Percentiles rank a stretch among this genome's conserved stretches.
Conservation (phyloP, 2,797 vertebrate genomes). For the Capromys pilorides region DNA sequence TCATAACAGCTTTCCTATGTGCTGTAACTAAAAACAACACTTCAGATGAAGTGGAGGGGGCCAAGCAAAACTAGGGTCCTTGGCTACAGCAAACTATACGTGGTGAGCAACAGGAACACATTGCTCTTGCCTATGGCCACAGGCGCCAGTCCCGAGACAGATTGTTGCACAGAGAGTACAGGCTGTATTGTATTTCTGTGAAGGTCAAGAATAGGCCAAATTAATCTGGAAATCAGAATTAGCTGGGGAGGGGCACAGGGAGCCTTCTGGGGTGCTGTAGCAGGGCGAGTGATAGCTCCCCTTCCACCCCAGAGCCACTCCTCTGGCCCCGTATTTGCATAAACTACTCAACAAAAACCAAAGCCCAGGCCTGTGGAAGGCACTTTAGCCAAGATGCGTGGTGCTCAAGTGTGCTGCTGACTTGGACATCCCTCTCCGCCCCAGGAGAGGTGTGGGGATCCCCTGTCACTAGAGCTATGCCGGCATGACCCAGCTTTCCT, state of each 20-base stretch:
- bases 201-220: background rate
- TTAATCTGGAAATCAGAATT: background rate
- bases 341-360: constrained; percentile 24
- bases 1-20: background rate
- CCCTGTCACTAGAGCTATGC: background rate
- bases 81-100: background rate
- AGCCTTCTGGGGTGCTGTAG: background rate
- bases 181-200: background rate
- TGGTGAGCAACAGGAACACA: background rate
- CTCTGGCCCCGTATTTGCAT: background rate
- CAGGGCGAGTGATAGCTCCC: background rate
- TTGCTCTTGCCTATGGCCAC: background rate
- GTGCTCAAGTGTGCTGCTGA: background rate
- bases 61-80: background rate
- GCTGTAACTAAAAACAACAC: background rate
- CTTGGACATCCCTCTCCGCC: accelerated
- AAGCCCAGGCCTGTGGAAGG: background rate
- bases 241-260: background rate
- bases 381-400: background rate
- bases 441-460: background rate
- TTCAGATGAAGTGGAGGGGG: background rate
- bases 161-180: background rate
- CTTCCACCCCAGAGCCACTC: background rate
- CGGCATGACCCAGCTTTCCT: background rate
- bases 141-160: background rate